These are phyloP conservation scores for Harpagoxenus sublaevis DNA, from an alignment of 2,888 invertebrate species.

Conservation along the genomic window DNA sequence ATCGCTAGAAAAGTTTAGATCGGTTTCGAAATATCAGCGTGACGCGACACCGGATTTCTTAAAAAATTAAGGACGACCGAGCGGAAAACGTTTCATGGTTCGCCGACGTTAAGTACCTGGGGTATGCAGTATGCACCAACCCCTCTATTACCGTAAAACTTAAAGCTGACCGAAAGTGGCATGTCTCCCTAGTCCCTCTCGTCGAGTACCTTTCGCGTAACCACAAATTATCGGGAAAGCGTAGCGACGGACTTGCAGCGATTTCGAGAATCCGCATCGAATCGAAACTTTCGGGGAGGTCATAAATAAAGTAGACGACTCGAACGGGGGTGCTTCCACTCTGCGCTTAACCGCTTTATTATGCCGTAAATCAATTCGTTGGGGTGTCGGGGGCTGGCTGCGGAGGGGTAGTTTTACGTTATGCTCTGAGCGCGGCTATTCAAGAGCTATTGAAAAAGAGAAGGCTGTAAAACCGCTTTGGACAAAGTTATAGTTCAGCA, in stretches of 20 bases:
- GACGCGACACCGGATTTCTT: neutral
- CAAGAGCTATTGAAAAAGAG: slow-evolving; percentile 22
- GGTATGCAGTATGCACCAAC: neutral
- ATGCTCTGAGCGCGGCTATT: slow-evolving; percentile 25
- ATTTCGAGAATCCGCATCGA: slow-evolving; percentile 75
- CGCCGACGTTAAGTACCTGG: slow-evolving; percentile 11
- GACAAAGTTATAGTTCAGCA: neutral
- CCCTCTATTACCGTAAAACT: slow-evolving; percentile 26
- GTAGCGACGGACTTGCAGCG: slow-evolving; percentile 46
- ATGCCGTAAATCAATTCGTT: slow-evolving; percentile 77
- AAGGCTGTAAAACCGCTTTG: neutral
- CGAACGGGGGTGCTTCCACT: slow-evolving; percentile 62
- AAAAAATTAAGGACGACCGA: neutral
- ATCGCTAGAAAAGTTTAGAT: neutral
- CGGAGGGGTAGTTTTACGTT: slow-evolving; percentile 52
- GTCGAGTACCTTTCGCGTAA: slow-evolving; percentile 12
- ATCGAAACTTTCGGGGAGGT: slow-evolving; percentile 77
- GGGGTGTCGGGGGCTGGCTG: slow-evolving; percentile 27
- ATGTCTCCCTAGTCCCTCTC: neutral
- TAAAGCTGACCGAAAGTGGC: slow-evolving; percentile 31
- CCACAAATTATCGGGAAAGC: slow-evolving; percentile 38
- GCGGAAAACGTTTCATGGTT: slow-evolving; percentile 57
- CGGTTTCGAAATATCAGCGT: neutral
- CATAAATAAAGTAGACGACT: slow-evolving; percentile 78
- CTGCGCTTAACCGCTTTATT: slow-evolving; percentile 79